phyloP scores from a whole-genome alignment of 2,797 vertebrate species.

The Schizopygopsis malacanthus region DNA sequence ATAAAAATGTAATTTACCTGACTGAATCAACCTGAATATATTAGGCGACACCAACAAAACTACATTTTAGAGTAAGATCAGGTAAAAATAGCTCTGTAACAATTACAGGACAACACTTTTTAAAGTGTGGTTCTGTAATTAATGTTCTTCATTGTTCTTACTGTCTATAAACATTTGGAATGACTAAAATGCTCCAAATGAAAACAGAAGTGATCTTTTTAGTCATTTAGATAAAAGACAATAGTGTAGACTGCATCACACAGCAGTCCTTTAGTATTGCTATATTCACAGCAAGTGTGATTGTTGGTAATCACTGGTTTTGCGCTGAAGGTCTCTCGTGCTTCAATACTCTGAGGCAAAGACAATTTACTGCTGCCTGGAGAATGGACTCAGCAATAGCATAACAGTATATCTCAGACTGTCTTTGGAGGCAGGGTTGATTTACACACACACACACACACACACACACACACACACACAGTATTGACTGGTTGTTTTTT shows the following conservation, averaged over 20 bases:
- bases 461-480: conserved; percentile 1
- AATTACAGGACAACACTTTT: background rate
- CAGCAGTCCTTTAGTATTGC: conserved; percentile 31
- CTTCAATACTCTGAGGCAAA: conserved; percentile 50
- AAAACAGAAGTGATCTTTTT: background rate
- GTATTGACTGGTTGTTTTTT: conserved; percentile 51
- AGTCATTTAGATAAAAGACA: background rate
- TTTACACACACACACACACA: conserved; percentile 24
- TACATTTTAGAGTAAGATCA: background rate
- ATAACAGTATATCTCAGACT: conserved; percentile 55
- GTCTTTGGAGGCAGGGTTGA: conserved; percentile 45
- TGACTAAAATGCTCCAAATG: background rate
- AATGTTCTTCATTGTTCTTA: background rate
- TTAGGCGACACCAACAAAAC: background rate
- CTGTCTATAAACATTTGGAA: background rate
- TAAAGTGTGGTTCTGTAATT: background rate
- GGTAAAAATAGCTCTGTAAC: background rate
- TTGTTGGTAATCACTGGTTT: conserved; percentile 48
- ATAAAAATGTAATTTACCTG: background rate
- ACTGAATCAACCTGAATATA: background rate
- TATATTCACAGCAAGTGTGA: conserved; percentile 47
- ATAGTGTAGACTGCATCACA: conserved; percentile 15
- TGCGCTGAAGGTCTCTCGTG: conserved; percentile 42
- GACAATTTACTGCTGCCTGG: conserved; percentile 51
- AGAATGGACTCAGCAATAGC: conserved; percentile 56